Evolutionary conservation across 2,797 vertebrate genomes (phyloP).

Genomic region (Chelon auratus): DNA sequence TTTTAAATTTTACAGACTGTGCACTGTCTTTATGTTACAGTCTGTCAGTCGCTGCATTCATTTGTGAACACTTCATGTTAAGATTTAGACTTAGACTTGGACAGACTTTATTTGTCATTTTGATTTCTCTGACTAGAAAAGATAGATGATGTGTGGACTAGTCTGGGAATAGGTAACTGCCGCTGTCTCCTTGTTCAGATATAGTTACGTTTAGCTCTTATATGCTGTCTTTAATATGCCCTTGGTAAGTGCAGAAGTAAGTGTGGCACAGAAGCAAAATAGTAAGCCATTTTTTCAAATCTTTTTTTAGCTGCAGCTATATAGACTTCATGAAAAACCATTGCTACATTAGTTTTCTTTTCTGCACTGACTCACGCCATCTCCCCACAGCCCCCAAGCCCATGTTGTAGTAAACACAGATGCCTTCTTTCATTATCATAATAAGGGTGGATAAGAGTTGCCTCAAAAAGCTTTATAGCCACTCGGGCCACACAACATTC

Average conservation of each 20-base stretch:
- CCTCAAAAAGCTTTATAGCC: constrained; percentile 47
- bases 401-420: constrained; percentile 67
- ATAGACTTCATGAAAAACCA: constrained; percentile 9
- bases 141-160: constrained; percentile 28
- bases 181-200: constrained; percentile 4
- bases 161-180: constrained; percentile 27
- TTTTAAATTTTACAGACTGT: constrained; percentile 54
- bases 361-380: constrained; percentile 51
- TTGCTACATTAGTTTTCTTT: constrained; percentile 1
- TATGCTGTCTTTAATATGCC: constrained; percentile 21
- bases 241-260: constrained; percentile 9
- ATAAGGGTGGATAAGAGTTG: constrained; percentile 50
- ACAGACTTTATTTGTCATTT: too few species aligned
- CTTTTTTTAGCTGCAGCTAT: constrained; percentile 16
- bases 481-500: constrained; percentile 24
- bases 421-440: constrained; percentile 70
- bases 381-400: constrained; percentile 40
- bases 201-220: constrained; percentile 11
- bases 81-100: too few species aligned
- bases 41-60: constrained; percentile 42
- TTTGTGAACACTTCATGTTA: constrained; percentile 50
- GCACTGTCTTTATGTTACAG: constrained; percentile 50
- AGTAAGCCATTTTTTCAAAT: constrained; percentile 3
- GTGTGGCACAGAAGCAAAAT: constrained; percentile 13
- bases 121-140: constrained; percentile 42